These are phyloP conservation scores for Solen grandis DNA, from an alignment of 1,140 invertebrate genomes.

Conservation along the genomic window DNA sequence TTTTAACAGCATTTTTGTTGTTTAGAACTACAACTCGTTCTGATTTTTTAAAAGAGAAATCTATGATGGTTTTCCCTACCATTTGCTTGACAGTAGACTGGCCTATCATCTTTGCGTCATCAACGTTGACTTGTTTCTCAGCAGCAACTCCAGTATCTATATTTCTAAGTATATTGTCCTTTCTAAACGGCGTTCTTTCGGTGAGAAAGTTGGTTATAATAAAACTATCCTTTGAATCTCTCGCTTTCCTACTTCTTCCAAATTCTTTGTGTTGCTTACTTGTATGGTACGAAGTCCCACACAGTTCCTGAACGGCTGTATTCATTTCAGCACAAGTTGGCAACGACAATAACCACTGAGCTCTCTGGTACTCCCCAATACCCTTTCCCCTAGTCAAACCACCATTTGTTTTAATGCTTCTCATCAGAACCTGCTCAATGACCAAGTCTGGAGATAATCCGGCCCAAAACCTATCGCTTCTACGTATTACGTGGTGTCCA, in stretches of 20 bases:
- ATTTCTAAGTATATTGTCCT: background rate
- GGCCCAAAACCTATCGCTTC: constrained; percentile 78
- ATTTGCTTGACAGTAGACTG: constrained; percentile 31
- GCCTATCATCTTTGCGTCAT: constrained; percentile 27
- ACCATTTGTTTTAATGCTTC: constrained; percentile 40
- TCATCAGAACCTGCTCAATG: constrained; percentile 69
- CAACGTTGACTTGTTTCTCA: constrained; percentile 19
- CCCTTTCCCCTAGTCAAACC: constrained; percentile 50
- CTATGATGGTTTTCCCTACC: background rate
- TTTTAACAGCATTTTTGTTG: constrained; percentile 9
- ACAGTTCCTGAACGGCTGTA: constrained; percentile 43
- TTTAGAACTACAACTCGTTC: constrained; percentile 21
- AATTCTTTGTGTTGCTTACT: constrained; percentile 31
- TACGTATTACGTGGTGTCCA: constrained; percentile 58
- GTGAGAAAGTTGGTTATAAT: background rate
- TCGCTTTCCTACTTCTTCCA: background rate
- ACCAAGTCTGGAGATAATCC: constrained; percentile 78
- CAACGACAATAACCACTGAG: constrained; percentile 12
- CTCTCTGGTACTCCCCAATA: constrained; percentile 27
- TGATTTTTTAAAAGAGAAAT: constrained; percentile 12
- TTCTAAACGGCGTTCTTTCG: constrained; percentile 17
- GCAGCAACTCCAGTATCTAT: constrained; percentile 25
- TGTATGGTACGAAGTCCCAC: background rate
- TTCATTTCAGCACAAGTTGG: constrained; percentile 31
- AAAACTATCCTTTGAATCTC: constrained; percentile 7